Evolutionary conservation across 2,888 invertebrate genomes (phyloP).

Genomic region (Leptarthrus brevirostris): DNA sequence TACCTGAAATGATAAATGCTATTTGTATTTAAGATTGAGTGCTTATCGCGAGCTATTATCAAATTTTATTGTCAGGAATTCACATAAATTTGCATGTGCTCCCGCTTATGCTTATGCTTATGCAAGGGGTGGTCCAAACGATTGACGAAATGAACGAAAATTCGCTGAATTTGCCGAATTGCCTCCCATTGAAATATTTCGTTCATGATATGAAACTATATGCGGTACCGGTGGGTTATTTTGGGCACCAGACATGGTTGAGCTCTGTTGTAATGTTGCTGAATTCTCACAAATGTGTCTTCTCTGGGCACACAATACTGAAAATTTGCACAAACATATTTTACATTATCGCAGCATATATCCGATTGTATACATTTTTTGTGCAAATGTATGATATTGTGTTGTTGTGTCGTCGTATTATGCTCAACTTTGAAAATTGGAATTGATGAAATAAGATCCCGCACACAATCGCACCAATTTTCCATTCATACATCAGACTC

Average conservation of each 20-base stretch:
- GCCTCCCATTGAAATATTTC: conserved; percentile 47
- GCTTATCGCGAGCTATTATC: conserved; percentile 45
- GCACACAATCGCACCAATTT: background rate
- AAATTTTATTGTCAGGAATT: conserved; percentile 49
- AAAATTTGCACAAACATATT: conserved; percentile 40
- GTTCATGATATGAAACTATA: conserved; percentile 41
- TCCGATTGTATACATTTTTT: background rate
- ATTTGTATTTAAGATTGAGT: conserved; percentile 49
- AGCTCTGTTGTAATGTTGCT: conserved; percentile 31
- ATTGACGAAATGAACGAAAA: conserved; percentile 43
- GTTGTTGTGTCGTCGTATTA: conserved; percentile 21
- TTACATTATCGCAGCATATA: conserved; percentile 22
- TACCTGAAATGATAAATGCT: conserved; percentile 32
- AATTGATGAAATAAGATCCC: conserved; percentile 48
- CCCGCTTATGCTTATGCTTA: conserved; percentile 9
- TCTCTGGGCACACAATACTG: conserved; percentile 35
- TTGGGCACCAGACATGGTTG: background rate
- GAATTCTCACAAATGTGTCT: conserved; percentile 44
- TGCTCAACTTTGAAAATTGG: conserved; percentile 34
- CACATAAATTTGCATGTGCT: conserved; percentile 47
- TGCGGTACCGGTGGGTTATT: background rate
- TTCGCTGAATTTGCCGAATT: conserved; percentile 43
- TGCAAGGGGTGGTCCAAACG: conserved; percentile 1
- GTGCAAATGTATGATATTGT: background rate
- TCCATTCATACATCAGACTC: conserved; percentile 19